phyloP scores from a whole-genome alignment of 2,113 vertebrate genomes.

The Brachirus orientalis region DNA sequence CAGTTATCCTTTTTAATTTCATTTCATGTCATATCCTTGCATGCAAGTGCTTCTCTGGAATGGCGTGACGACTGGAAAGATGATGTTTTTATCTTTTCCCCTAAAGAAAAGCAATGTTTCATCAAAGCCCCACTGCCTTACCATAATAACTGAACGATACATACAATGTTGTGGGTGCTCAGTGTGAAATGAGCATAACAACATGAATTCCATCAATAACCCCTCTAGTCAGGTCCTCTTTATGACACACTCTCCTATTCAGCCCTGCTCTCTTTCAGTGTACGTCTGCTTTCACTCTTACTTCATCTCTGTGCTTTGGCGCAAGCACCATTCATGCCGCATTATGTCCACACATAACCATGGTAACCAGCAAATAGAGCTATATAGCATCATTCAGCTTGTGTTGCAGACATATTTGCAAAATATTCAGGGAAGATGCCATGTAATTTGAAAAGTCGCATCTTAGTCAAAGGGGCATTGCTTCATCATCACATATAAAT shows the following conservation, averaged over 20 bases:
- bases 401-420: no score
- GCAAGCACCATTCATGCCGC: conserved; percentile 32
- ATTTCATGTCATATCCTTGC: no score
- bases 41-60: no score
- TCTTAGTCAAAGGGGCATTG: no score
- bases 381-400: conserved; percentile 16
- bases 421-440: no score
- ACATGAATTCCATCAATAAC: not conserved
- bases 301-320: conserved; percentile 17
- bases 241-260: conserved; percentile 21
- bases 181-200: no score
- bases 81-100: not conserved
- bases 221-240: conserved; percentile 7
- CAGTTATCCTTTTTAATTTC: no score
- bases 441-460: no score
- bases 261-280: conserved; percentile 13
- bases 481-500: no score
- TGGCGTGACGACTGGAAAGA: not conserved
- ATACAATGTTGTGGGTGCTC: conserved; percentile 4
- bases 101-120: not conserved
- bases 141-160: not conserved
- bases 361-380: conserved; percentile 45
- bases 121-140: not conserved
- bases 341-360: conserved; percentile 40
- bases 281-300: conserved; percentile 17